phyloP scores from a whole-genome alignment of 2,888 invertebrate species.

The Callyntrura sp. region DNA sequence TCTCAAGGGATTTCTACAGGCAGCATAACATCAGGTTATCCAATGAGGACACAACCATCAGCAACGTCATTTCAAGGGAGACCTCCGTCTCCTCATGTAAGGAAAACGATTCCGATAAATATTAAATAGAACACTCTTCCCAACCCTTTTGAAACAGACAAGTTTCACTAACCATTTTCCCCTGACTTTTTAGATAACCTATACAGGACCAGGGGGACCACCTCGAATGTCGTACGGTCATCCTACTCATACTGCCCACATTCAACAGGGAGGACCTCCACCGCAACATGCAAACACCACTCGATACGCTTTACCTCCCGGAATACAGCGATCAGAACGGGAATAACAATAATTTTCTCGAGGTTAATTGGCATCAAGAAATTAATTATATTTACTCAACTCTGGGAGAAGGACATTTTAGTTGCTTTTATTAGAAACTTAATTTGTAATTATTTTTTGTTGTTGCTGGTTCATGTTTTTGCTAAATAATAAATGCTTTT shows the following conservation, averaged over 20 bases:
- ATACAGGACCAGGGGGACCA: conserved; percentile 76
- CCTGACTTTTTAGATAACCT: conserved; percentile 75
- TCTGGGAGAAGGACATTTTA: not conserved
- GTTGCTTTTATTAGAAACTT: not conserved
- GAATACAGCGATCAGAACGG: conserved; percentile 75
- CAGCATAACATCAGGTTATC: conserved; percentile 94
- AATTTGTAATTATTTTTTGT: not conserved
- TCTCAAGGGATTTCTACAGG: conserved; percentile 90
- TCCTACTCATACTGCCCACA: conserved; percentile 67
- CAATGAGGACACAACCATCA: conserved; percentile 89
- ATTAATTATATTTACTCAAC: not conserved
- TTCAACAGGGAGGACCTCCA: conserved; percentile 64
- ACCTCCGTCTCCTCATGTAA: conserved; percentile 84
- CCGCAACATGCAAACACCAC: conserved; percentile 73
- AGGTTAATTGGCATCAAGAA: not conserved
- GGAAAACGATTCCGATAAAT: not conserved
- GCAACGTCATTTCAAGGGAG: conserved; percentile 84
- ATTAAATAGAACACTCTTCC: too few species aligned
- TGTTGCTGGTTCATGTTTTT: not conserved
- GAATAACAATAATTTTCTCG: conserved; percentile 15
- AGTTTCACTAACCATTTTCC: not conserved
- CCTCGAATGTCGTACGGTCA: conserved; percentile 78
- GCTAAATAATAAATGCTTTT: not conserved
- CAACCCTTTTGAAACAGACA: too few species aligned
- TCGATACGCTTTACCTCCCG: conserved; percentile 80